Base-by-base conservation (phyloP, 2,888 invertebrate genomes). In the Trachelus stipa region DNA sequence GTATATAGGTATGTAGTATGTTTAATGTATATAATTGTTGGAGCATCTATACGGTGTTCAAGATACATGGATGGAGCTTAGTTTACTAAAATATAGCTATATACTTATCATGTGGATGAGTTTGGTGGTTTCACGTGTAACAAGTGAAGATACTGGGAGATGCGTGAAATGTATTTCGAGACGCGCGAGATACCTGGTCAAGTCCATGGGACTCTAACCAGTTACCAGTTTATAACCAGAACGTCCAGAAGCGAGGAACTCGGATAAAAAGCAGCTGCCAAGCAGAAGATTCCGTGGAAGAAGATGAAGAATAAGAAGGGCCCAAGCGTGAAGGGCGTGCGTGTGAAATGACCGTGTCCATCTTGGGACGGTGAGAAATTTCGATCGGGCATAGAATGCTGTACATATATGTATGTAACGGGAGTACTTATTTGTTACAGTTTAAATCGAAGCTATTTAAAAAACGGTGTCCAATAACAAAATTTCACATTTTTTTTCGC, bases 191-290 rank as follows among this genome's bases (percentile, higher is more conserved):
- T 69, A 71, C 74, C 74, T 69, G 56, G 56, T 56, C 56, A 56
- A 56, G 56, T 56, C 56, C 56, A 23, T 23, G 56, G 56, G 56
- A 56, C 56, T 56, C 56, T 23, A 56, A 56, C 56, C 56, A 56
- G 56, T 56, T 74, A 75, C 77, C 77, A 75, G 75, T 77, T 77
- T 77, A 77, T 75, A 77, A 77, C 77, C 75, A 75, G 77, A 77
- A 77, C 75, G 40, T 71, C 71, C 71, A 71, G 71, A 71, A 71
- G 33, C 71, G 12, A 34, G 78, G 76, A 78, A 78, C 78, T 78
- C 78, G 76, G 76, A 76, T 76, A 78, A 78, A 78, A 78, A 78
- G 78, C 76, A 35, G 76, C 71, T 71, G 31, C 71, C 34, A 71
- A 71, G 34, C 11, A 31, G 33, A 33, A 34, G 33, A 31, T 69